Conservation (phyloP, 2,888 invertebrate genomes). For the Helleia helle region DNA sequence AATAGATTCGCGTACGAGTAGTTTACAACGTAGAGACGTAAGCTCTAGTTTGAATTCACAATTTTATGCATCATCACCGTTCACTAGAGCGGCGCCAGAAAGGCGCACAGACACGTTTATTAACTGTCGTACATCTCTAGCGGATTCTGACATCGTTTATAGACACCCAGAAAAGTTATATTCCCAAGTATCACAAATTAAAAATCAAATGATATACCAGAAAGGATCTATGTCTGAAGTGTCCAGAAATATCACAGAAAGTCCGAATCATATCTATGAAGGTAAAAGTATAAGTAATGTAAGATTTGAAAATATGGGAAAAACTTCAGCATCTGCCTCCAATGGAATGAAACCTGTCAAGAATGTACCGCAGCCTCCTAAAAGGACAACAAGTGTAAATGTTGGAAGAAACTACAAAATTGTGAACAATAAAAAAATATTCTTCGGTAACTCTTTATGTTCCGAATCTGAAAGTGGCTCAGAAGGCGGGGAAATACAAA, state of each 20-base stretch:
- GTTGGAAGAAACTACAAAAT: constrained; percentile 18
- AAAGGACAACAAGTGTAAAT: constrained; percentile 51
- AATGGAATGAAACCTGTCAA: constrained; percentile 17
- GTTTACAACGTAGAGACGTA: constrained; percentile 45
- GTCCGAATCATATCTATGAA: constrained; percentile 31
- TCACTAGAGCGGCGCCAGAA: constrained; percentile 44
- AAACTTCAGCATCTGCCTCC: constrained; percentile 12
- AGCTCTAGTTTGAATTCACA: constrained; percentile 31
- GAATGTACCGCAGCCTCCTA: constrained; percentile 46
- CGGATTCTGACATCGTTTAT: constrained; percentile 39
- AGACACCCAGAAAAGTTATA: constrained; percentile 42
- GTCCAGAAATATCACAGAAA: constrained; percentile 23
- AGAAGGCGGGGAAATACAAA: constrained; percentile 81
- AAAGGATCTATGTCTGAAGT: constrained; percentile 33
- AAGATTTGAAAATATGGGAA: too few species aligned
- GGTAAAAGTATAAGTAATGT: not conserved
- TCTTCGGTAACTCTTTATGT: constrained; percentile 32
- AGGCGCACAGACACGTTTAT: constrained; percentile 52
- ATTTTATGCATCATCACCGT: constrained; percentile 34
- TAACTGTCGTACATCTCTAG: constrained; percentile 26
- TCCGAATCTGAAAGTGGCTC: constrained; percentile 82
- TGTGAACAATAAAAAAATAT: constrained; percentile 29
- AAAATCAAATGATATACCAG: constrained; percentile 29
- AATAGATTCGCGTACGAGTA: constrained; percentile 39
- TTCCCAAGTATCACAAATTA: constrained; percentile 22